Conservation (phyloP, 2,888 invertebrate genomes). For the Teleiodes luculella region DNA sequence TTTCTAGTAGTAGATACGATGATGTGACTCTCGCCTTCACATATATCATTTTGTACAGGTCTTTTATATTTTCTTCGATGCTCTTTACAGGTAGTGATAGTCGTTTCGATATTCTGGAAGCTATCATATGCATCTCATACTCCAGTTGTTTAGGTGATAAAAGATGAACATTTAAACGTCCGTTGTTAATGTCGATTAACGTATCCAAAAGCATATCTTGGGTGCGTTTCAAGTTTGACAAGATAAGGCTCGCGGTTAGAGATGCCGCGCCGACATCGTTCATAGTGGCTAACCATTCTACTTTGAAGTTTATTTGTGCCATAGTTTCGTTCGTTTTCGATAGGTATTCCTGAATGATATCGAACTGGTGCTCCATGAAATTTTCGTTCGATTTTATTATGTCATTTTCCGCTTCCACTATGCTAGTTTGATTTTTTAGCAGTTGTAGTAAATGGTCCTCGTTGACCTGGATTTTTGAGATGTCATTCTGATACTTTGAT, state of each 20-base stretch:
- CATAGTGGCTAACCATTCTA: too few species aligned
- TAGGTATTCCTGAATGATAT: background rate
- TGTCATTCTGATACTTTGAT: background rate
- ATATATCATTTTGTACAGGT: background rate
- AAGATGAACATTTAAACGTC: background rate
- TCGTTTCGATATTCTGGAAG: background rate
- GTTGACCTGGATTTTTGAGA: background rate
- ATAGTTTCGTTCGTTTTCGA: background rate
- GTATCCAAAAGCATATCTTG: background rate
- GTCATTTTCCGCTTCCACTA: slow-evolving; percentile 1
- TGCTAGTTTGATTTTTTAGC: background rate
- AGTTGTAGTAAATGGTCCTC: background rate
- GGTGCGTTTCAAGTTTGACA: background rate
- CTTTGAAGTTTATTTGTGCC: too few species aligned
- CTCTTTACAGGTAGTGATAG: background rate
- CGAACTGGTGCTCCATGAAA: background rate
- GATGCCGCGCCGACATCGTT: background rate
- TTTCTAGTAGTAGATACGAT: background rate
- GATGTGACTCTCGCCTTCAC: background rate
- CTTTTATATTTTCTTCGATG: background rate
- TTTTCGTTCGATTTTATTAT: background rate
- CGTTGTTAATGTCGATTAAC: background rate
- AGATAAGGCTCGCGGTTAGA: background rate
- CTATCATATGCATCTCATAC: background rate
- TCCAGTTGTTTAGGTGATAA: background rate